phyloP scores from a whole-genome alignment of 2,888 invertebrate species.

The Andrena camellia region DNA sequence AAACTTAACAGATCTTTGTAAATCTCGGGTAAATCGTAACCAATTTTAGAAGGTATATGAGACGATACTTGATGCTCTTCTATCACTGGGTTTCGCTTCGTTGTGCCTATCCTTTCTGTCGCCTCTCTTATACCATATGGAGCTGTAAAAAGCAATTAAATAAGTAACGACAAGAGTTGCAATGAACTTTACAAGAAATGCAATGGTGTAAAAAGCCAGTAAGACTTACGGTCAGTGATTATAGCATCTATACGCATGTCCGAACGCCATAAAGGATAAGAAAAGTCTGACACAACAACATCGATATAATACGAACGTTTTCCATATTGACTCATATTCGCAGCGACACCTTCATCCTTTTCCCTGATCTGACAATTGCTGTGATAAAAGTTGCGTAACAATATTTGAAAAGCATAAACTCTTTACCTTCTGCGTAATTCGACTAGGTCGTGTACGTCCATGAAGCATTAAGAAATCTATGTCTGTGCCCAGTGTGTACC shows the following conservation, averaged over 20 bases:
- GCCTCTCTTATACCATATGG: conserved; percentile 99
- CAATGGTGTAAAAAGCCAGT: neutral
- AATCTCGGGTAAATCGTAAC: conserved; percentile 93
- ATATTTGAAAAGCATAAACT: conserved; percentile 11
- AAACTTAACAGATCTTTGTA: conserved; percentile 94
- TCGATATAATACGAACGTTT: conserved; percentile 92
- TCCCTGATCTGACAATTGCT: conserved; percentile 86
- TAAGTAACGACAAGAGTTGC: conserved; percentile 2
- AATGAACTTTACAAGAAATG: neutral
- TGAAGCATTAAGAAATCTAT: conserved; percentile 98
- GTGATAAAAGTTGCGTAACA: conserved; percentile 1
- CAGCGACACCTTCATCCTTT: conserved; percentile 94
- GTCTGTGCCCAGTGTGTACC: conserved; percentile 94
- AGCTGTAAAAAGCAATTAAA: conserved; percentile 87
- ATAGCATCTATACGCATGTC: conserved; percentile 94
- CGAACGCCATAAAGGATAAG: conserved; percentile 92
- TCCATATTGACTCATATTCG: conserved; percentile 96
- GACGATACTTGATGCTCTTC: conserved; percentile 88
- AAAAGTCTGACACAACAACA: conserved; percentile 96
- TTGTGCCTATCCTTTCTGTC: conserved; percentile 92
- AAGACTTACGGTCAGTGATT: conserved; percentile 95
- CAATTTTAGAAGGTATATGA: conserved; percentile 94
- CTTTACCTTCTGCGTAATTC: conserved; percentile 91
- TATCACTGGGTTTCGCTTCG: conserved; percentile 87
- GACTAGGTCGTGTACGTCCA: conserved; percentile 92